Evolutionary conservation across 2,797 vertebrate genomes (phyloP), one percentile per base, ranked within the genome.

Genomic region (Gymnothorax javanicus): DNA sequence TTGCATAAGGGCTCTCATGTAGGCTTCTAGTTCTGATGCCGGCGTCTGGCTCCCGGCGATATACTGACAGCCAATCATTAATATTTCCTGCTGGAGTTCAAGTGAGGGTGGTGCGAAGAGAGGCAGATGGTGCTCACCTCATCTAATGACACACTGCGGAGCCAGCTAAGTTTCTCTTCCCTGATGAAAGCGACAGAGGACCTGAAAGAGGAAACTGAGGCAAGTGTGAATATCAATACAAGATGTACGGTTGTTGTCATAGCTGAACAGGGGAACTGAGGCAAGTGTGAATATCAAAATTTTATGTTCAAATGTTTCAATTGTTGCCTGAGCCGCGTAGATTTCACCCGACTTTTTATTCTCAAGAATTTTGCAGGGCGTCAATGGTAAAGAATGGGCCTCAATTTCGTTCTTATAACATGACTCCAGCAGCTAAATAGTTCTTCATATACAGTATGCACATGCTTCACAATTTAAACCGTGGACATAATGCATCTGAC

Each of bases 41-140:
- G 60, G 56, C 25, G 57, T 27, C 59, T 82, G 62, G 62, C 33
- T 27, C 71, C 62, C 71, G 69, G 84, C 23, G 67, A 71, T 67
- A 85, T 58, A 85, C 67, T 9, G 50, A 84, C 54, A 85, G 59
- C 58, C 87, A 56, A 85, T 81, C 59, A 84, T 87, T 59, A 82
- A 84, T 85, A 82, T 71, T 85, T 85, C 84, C 27, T 82, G 73
- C 84, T 27, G 33, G 84, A 86, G 17, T 59, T 60, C 17, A 59
- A 15, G 82, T 52, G 57, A 73, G 57, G 71, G 71, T 75, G 73
- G 75, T 43, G 27, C 60, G 79, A 54, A 56, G 52, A 62, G 23
- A 85, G 58, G 64, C 84, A 85, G 60, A 85, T 87, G 84, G 84
- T 87, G 84, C 54, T 15, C 84, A 25, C 64, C 71, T 56, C 52